Evolutionary conservation across 2,797 vertebrate genomes (phyloP).

Genomic region (Heliangelus exortis): DNA sequence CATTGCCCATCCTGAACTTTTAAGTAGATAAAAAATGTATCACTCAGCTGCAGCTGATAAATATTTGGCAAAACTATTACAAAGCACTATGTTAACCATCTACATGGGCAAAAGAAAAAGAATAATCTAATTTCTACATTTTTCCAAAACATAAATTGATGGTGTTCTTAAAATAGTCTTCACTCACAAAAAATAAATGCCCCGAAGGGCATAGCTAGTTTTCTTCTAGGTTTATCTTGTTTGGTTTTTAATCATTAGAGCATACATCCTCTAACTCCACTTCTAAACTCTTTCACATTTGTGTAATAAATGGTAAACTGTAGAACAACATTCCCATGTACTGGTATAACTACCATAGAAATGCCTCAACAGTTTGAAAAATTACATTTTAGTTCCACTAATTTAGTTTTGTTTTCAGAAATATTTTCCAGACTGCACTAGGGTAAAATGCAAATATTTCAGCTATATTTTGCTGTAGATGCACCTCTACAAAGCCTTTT

Average conservation of each 20-base stretch:
- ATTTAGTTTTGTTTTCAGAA: not conserved
- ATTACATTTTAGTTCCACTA: not conserved
- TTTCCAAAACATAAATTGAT: not conserved
- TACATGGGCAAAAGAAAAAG: not conserved
- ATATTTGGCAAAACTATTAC: not conserved
- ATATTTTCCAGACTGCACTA: not conserved
- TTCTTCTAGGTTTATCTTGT: no score
- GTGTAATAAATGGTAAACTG: not conserved
- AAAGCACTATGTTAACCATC: not conserved
- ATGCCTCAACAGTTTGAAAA: not conserved
- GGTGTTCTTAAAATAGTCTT: not conserved
- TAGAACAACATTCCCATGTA: not conserved
- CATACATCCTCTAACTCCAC: not conserved
- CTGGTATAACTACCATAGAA: not conserved
- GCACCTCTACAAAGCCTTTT: not conserved
- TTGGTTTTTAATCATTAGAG: not conserved
- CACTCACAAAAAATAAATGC: not conserved
- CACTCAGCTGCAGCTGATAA: not conserved
- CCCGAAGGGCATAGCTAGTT: not conserved
- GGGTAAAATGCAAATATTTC: not conserved
- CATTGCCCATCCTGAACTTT: constrained; percentile 54
- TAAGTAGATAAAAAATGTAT: constrained; percentile 41
- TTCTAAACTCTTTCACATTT: not conserved
- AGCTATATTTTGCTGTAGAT: not conserved
- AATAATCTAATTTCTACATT: not conserved